Evolutionary conservation across 2,888 invertebrate genomes (phyloP), one percentile per base, ranked within the genome.

Genomic region (Drosophila paranaensis): DNA sequence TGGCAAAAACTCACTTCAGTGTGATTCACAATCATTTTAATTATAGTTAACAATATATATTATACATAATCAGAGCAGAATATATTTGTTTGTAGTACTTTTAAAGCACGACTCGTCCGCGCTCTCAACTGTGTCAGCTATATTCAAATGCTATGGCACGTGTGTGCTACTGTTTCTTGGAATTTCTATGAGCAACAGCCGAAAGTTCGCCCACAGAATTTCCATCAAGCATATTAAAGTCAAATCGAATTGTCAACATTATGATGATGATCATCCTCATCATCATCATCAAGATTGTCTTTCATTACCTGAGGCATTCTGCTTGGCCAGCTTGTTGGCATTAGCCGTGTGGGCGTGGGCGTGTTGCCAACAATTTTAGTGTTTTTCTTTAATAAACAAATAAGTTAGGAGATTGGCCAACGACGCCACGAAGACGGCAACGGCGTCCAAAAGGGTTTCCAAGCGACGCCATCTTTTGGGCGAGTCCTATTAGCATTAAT

Each of bases 321-420:
- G 46, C 51, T 58, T 45, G 61, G 50, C 14, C 60, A 46, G 30
- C 64, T 48, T 60, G 62, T 56, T 63, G 27, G 55, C 20, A 54
- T n/a, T 33, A 45, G 27, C 39, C 37, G 50, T 3, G 11, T 48
- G n/a, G 10, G 30, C 42, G 69, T 81, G 87, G 87, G 86, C 87
- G 81, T 89, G 89, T 65, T 77, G 67, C 60, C 56, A 68, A 60
- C 69, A 78, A 81, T 78, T 88, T 79, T 43, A 81, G 81, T 81
- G 85, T 75, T 85, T 81, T 84, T 84, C 77, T 85, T 89, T 79
- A 83, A 75, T 85, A 82, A 89, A 79, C 85, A 85, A 89, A 87
- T 81, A 87, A 71, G 53, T 67, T 72, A 76, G 81, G 78, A 71
- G 76, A 77, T 78, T 76, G 79, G 69, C 71, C 50, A 73, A 73